Percentiles rank a stretch among this genome's conserved stretches.
Evolutionary conservation across 2,797 vertebrate species (phyloP).

Genomic region (Decapterus maruadsi): DNA sequence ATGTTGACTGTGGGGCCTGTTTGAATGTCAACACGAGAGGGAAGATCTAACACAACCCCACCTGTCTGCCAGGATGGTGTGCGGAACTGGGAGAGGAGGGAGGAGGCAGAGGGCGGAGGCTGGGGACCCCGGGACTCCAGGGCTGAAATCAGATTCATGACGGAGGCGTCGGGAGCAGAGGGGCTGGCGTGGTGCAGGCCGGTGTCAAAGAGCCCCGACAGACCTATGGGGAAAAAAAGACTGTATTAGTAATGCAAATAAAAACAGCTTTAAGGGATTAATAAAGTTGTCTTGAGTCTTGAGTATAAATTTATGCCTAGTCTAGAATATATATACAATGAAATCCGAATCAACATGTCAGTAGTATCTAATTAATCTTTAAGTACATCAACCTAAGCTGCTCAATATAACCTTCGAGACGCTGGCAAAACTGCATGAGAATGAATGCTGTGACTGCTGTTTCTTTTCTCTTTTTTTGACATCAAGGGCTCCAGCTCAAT

Average conservation of each 20-base stretch:
- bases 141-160: conserved; percentile 98
- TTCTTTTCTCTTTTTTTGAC: conserved; percentile 11
- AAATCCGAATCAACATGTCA: neutral
- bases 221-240: conserved; percentile 79
- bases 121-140: conserved; percentile 95
- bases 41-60: conserved; percentile 72
- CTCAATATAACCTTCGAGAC: conserved; percentile 12
- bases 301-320: neutral
- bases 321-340: neutral
- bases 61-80: conserved; percentile 98
- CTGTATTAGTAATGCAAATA: conserved; percentile 5
- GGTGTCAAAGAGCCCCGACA: conserved; percentile 95
- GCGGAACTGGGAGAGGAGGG: conserved; percentile 95
- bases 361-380: neutral
- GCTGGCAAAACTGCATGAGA: conserved; percentile 3
- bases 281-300: too few relatives aligned
- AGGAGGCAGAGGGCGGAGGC: conserved; percentile 94
- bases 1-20: conserved; percentile 68
- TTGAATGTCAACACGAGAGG: conserved; percentile 76
- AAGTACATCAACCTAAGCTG: neutral
- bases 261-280: neutral
- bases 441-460: conserved; percentile 1
- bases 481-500: conserved; percentile 37
- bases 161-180: conserved; percentile 93
- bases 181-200: conserved; percentile 94